These are phyloP conservation scores for Sebastes itinus DNA, from an alignment of 2,797 vertebrate genomes.

Conservation along the genomic window DNA sequence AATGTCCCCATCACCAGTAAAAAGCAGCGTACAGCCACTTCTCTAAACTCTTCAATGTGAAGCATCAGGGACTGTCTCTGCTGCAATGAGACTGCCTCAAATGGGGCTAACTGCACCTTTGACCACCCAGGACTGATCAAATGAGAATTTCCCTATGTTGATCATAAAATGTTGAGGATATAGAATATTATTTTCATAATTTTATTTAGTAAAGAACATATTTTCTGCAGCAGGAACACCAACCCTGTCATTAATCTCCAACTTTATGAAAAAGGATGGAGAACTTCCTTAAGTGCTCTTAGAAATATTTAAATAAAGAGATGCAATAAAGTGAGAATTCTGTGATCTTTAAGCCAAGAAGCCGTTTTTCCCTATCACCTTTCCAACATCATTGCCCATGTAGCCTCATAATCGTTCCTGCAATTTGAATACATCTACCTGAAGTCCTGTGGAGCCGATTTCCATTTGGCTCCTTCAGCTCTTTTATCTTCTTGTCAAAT, in stretches of 20 bases:
- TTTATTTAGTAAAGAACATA: neutral
- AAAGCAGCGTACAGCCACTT: too few species aligned
- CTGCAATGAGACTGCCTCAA: neutral
- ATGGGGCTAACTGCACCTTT: neutral
- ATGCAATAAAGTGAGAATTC: too few species aligned
- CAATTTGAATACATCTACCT: conserved; percentile 25
- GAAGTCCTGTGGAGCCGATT: conserved; percentile 3
- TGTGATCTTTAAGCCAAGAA: too few species aligned
- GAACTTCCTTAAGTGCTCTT: neutral
- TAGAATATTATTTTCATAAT: neutral
- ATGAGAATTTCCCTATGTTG: neutral
- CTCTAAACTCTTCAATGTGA: neutral
- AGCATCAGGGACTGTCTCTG: accelerated
- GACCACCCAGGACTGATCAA: neutral
- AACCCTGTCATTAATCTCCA: neutral
- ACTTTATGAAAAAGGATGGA: neutral
- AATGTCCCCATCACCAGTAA: too few species aligned
- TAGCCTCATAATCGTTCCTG: conserved; percentile 6
- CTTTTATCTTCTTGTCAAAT: conserved; percentile 34
- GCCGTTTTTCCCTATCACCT: neutral
- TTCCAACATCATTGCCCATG: neutral
- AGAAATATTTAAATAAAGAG: conserved; percentile 5
- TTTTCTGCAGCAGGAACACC: neutral
- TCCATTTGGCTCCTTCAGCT: conserved; percentile 25
- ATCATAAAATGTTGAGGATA: neutral